Base-by-base conservation (phyloP, 2,888 invertebrate genomes). In the Danaus chrysippus region DNA sequence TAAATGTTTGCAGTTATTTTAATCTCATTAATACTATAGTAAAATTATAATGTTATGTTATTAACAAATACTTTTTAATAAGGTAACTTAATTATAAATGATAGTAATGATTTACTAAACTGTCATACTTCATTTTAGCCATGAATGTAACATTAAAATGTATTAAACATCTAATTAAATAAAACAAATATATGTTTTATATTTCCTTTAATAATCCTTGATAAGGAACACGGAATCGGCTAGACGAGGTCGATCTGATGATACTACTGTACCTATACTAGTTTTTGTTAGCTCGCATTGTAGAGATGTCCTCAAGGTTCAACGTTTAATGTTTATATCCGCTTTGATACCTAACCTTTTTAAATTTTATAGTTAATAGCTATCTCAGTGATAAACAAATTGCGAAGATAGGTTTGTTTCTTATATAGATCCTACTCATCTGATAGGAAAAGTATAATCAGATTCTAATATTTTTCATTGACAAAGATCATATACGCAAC, bases 211-310 rank as follows among this genome's bases (percentile, higher is more conserved):
- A 44, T 23, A 49, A 67, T 58, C 84, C 82, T 83, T 83, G 81
- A 77, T 78, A 69, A 67, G 69, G 73, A 80, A 83, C 76, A 74
- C 85, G 83, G 83, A 86, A 83, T 83, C 74, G 74, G 69, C 66
- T 68, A 65, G 64, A 69, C 84, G 79, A 86, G 84, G 85, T 76
- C 79, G 71, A 60, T 68, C 61, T 69, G 81, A 82, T 82, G 83
- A 82, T 79, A 82, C 73, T 76, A 74, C 67, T n/a, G 46, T 46
- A 13, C 46, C 46, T 49, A 46, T 46, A 46, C 46, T 15, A 73
- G 69, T 81, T 84, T 84, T 84, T 71, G 73, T 71, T 69, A 58
- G 61, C 56, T 56, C 61, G 63, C 52, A 71, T 69, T 70, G 68
- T 68, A 59, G 64, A 64, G 66, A 67, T 65, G 65, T 68, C 69